A percentile compares a stretch with the other conserved stretches of the same genome.
Evolutionary conservation across 2,797 vertebrate species (phyloP).

Genomic region (Tangara arthus): DNA sequence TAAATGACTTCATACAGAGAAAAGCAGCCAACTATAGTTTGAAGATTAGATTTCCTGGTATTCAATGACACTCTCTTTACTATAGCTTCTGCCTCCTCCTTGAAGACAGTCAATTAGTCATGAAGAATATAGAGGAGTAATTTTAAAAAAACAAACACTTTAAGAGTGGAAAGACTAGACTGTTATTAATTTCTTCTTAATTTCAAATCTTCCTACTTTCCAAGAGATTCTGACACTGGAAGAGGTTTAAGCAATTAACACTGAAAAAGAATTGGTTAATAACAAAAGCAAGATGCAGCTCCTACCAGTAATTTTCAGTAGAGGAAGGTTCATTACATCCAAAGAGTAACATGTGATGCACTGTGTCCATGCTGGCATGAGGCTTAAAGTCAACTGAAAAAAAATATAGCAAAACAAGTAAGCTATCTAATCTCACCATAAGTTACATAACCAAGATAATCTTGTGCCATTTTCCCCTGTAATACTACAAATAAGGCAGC

Average conservation of each 20-base stretch:
- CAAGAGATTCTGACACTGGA: neutral
- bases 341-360: constrained; percentile 96
- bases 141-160: neutral
- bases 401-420: constrained; percentile 18
- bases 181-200: neutral
- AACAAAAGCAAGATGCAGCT: neutral
- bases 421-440: neutral
- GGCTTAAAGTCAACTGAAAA: constrained; percentile 94
- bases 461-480: neutral
- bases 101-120: neutral
- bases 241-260: neutral
- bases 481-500: neutral
- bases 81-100: neutral
- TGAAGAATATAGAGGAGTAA: neutral
- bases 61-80: neutral
- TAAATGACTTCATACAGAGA: neutral
- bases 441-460: neutral
- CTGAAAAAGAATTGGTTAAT: neutral
- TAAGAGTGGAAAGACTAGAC: neutral
- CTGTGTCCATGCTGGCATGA: constrained; percentile 92
- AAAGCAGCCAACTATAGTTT: neutral
- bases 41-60: neutral
- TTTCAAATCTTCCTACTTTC: neutral
- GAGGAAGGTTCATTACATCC: constrained; percentile 89
- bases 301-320: constrained; percentile 88